Percentiles rank a stretch among this genome's conserved stretches.
Evolutionary conservation across 2,797 vertebrate genomes (phyloP).

Genomic region (Falco peregrinus): DNA sequence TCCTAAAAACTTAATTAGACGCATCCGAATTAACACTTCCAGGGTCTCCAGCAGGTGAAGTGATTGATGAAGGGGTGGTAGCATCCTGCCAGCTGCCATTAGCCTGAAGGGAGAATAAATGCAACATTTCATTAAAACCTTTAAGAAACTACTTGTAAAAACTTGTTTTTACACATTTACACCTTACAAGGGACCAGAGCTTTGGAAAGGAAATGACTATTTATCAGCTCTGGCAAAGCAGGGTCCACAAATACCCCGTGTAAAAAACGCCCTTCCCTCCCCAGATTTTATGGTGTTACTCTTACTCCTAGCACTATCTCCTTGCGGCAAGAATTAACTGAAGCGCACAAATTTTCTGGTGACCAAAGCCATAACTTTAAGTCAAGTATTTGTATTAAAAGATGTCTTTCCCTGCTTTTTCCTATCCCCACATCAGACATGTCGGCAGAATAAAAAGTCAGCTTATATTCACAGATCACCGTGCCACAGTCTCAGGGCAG

Average conservation of each 20-base stretch:
- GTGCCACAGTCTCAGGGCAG: not conserved
- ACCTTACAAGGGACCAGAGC: not conserved
- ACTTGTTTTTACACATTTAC: not conserved
- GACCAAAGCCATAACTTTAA: not conserved
- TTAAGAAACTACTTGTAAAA: not conserved
- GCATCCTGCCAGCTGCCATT: slow-evolving; percentile 87
- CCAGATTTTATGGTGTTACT: not conserved
- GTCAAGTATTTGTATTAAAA: not conserved
- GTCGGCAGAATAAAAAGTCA: too few species aligned
- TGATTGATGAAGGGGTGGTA: slow-evolving; percentile 79
- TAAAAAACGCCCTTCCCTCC: not conserved
- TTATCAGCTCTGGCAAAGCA: not conserved
- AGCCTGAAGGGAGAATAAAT: slow-evolving; percentile 73
- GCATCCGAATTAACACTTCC: slow-evolving; percentile 85
- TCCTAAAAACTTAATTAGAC: slow-evolving; percentile 78
- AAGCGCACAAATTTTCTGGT: not conserved
- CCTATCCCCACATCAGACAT: not conserved
- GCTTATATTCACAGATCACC: not conserved
- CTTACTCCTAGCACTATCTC: not conserved
- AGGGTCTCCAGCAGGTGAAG: slow-evolving; percentile 82
- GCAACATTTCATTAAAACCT: not conserved
- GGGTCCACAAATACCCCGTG: not conserved
- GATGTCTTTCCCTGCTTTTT: not conserved
- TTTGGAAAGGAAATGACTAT: not conserved
- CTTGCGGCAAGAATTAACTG: not conserved